Evolutionary conservation across 2,888 invertebrate genomes (phyloP), one percentile per base, ranked within the genome.

Genomic region (Phortica magna): DNA sequence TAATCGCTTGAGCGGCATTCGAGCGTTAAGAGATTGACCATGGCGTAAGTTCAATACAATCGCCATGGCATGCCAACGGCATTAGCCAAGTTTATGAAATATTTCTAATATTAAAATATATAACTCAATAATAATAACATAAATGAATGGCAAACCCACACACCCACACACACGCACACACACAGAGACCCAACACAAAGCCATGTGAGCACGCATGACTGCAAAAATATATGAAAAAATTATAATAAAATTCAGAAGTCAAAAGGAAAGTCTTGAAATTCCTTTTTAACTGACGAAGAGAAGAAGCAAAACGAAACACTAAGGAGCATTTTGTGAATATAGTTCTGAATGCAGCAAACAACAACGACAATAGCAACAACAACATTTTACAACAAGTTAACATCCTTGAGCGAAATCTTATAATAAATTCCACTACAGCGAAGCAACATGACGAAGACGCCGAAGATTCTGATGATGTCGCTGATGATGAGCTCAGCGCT

Each of bases 391-490:
- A 78, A 72, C 78, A 80, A 80, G 53, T 79, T 79, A 73, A 82
- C 84, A 86, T 86, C 84, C 86, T 84, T 82, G 86, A 86, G 86
- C 83, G 80, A 85, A 81, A 85, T 84, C 85, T 87, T 87, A 85
- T 86, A 87, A 87, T 83, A 86, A 87, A 86, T 86, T 86, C 87
- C 85, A 83, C 83, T 83, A 83, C 81, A 74, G 82, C 31, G 74
- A n/a, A n/a, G n/a, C 84, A 85, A 83, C 85, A 83, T 83, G 85
- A 84, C 84, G 86, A 78, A 78, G 81, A 83, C 74, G 78, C 14
- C n/a, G 53, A 53, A 17, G 55, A 73, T 59, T 22, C 57, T 70
- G 81, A 81, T 77, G 83, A 82, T 39, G 41, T 41, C 14, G 39
- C 31, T 67, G 17, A 67, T 59, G 76, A 75, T 19, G 68, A 59